Evolutionary conservation across 2,888 invertebrate species (phyloP).

Genomic region (Cephus spinipes): DNA sequence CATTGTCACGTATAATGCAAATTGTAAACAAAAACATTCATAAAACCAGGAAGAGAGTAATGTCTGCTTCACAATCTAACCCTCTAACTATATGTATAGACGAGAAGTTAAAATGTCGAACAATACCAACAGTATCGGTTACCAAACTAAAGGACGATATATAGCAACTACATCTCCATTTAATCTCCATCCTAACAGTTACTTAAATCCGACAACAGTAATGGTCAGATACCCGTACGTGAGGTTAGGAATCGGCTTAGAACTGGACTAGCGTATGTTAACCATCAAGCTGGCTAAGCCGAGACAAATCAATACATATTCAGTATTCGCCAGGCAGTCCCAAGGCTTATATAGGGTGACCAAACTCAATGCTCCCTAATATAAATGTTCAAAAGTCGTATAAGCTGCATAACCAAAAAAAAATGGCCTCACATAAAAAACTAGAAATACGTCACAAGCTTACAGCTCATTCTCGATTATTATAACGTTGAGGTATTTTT

Average conservation of each 20-base stretch:
- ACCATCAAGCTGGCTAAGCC: slow-evolving; percentile 1
- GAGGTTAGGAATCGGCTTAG: neutral
- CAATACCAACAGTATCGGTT: neutral
- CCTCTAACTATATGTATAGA: neutral
- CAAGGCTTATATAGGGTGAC: neutral
- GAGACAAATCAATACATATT: slow-evolving; percentile 40
- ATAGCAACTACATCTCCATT: neutral
- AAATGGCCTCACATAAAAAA: neutral
- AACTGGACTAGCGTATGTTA: neutral
- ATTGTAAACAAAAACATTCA: neutral
- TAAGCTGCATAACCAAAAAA: neutral
- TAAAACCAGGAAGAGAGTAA: neutral
- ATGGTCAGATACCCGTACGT: neutral
- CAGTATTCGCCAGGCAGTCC: slow-evolving; percentile 23
- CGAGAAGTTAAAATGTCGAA: neutral
- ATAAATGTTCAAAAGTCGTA: neutral
- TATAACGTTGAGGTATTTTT: neutral
- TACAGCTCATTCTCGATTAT: neutral
- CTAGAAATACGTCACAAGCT: neutral
- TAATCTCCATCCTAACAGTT: neutral
- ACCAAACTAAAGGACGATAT: neutral
- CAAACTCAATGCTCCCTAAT: neutral
- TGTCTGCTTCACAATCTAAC: neutral
- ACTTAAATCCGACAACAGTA: neutral
- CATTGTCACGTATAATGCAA: neutral